Percentiles rank a stretch among this genome's conserved stretches.
Evolutionary conservation across 53 echinoderm and acorn worm species (phyloP).

Genomic region (Arbacia lixula): DNA sequence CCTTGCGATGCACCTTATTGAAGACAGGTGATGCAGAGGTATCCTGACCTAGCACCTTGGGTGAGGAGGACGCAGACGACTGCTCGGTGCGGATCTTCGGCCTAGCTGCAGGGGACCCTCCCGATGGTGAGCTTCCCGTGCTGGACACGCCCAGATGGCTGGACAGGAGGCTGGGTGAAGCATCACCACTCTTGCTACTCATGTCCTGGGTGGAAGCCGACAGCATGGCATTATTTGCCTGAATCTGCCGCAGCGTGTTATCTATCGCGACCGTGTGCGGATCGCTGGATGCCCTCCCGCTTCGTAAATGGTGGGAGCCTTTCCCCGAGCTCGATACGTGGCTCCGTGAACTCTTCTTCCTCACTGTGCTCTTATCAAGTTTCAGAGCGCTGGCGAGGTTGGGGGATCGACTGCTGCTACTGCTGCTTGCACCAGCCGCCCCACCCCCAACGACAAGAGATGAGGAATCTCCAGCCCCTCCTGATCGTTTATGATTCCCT

Average conservation of each 20-base stretch:
- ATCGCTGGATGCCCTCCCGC: conserved; percentile 70
- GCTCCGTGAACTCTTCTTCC: conserved; percentile 32
- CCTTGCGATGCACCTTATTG: conserved; percentile 9
- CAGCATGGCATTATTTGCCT: conserved; percentile 15
- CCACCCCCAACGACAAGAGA: conserved; percentile 1
- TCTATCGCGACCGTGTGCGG: conserved; percentile 66
- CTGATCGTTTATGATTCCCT: background rate
- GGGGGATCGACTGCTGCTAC: conserved; percentile 7
- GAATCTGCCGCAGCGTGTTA: conserved; percentile 37
- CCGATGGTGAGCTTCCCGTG: conserved; percentile 16
- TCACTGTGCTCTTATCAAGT: conserved; percentile 31
- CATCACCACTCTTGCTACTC: conserved; percentile 4
- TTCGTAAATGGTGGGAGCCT: conserved; percentile 13
- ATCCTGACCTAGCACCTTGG: background rate
- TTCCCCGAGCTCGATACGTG: conserved; percentile 29
- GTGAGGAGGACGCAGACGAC: background rate
- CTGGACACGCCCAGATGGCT: conserved; percentile 17
- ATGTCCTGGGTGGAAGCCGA: conserved; percentile 43
- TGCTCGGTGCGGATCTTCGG: conserved; percentile 34
- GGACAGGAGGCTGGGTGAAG: background rate
- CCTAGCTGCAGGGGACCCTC: conserved; percentile 49
- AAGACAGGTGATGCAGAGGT: conserved; percentile 27
- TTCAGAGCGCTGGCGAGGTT: conserved; percentile 16
- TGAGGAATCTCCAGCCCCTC: background rate
- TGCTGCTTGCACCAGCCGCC: conserved; percentile 5